Conservation (phyloP, 1,140 invertebrate species). For the Lerema accius region DNA sequence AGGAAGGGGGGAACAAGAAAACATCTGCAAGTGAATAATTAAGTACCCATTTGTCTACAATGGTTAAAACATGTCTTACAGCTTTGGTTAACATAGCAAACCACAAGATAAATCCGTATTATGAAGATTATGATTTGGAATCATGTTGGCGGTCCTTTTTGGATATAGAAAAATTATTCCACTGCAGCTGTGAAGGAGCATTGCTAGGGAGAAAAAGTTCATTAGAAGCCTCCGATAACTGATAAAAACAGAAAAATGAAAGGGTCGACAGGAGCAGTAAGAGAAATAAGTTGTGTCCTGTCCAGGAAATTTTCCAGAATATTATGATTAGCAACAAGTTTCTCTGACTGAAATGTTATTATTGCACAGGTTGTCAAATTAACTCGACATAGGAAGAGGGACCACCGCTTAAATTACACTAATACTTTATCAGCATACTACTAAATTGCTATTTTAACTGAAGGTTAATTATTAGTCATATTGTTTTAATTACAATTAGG, state of each 20-base stretch:
- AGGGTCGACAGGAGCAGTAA: slow-evolving; percentile 64
- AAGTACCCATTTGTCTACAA: slow-evolving; percentile 73
- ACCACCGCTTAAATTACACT: slow-evolving; percentile 38
- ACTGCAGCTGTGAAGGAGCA: slow-evolving; percentile 76
- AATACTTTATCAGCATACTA: no score
- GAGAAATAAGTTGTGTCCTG: slow-evolving; percentile 78
- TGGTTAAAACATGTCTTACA: slow-evolving; percentile 82
- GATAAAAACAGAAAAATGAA: slow-evolving; percentile 44
- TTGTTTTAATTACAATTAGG: no score
- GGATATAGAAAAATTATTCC: slow-evolving; percentile 71
- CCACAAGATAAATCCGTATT: slow-evolving; percentile 55
- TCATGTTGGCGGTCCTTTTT: slow-evolving; percentile 67
- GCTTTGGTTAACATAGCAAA: slow-evolving; percentile 68
- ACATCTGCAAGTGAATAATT: slow-evolving; percentile 81
- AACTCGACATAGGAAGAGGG: slow-evolving; percentile 34
- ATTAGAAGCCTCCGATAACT: slow-evolving; percentile 61
- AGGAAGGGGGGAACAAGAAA: slow-evolving; percentile 60
- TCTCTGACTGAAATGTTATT: slow-evolving; percentile 23
- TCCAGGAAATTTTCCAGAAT: slow-evolving; percentile 78
- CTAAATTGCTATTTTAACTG: no score
- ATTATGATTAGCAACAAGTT: slow-evolving; percentile 37
- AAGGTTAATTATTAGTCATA: no score
- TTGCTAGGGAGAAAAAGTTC: slow-evolving; percentile 73
- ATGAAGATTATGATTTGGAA: slow-evolving; percentile 51
- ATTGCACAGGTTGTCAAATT: slow-evolving; percentile 27